A percentile compares a stretch with the other conserved stretches of the same genome.
phyloP scores from a whole-genome alignment of 2,888 invertebrate species.

The Nemurella pictetii region DNA sequence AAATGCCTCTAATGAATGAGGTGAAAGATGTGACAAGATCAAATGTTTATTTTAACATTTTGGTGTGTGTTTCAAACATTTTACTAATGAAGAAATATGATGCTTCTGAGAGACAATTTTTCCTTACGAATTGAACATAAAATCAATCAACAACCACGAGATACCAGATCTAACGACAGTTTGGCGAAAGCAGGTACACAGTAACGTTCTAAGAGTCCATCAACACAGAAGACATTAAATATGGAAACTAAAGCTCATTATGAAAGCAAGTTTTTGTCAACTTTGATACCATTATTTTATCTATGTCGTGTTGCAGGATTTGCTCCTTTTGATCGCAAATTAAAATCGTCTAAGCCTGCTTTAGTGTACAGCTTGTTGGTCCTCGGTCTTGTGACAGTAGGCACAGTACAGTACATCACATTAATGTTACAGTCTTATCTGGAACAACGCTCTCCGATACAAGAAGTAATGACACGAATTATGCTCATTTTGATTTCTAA shows the following conservation, averaged over 20 bases:
- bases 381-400: neutral
- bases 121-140: too few relatives aligned
- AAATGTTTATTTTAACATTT: too few relatives aligned
- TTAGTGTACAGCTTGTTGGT: neutral
- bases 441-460: neutral
- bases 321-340: neutral
- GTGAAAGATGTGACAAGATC: too few relatives aligned
- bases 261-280: neutral
- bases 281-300: neutral
- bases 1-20: too few relatives aligned
- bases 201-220: neutral
- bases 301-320: neutral
- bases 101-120: too few relatives aligned
- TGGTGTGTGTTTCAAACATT: too few relatives aligned
- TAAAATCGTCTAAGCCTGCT: neutral
- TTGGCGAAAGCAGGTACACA: too few relatives aligned
- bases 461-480: neutral
- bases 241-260: neutral
- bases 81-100: too few relatives aligned
- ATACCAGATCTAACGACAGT: too few relatives aligned
- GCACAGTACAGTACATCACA: neutral
- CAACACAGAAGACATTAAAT: too few relatives aligned
- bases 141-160: too few relatives aligned
- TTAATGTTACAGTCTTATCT: neutral
- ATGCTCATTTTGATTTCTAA: neutral